Conservation (phyloP, 2,888 invertebrate species). For the Sphinx pinastri region DNA sequence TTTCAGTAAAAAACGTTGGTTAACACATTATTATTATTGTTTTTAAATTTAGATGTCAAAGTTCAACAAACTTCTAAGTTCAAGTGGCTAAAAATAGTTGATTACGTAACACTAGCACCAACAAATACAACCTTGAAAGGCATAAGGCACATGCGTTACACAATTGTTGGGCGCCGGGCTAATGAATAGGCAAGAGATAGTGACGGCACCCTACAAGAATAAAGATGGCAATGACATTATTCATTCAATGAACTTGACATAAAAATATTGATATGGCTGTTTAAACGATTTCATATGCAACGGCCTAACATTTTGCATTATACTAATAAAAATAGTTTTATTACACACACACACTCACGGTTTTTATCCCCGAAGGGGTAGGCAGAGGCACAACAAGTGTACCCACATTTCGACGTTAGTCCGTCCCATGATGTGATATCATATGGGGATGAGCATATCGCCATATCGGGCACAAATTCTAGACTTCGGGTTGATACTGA, state of each 20-base stretch:
- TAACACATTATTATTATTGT: not conserved
- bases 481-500: too few relatives aligned
- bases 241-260: slow-evolving; percentile 50
- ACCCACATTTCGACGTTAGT: too few relatives aligned
- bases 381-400: too few relatives aligned
- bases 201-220: slow-evolving; percentile 42
- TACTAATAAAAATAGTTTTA: slow-evolving; percentile 1
- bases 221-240: slow-evolving; percentile 50
- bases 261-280: slow-evolving; percentile 35
- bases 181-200: slow-evolving; percentile 52
- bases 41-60: slow-evolving; percentile 32
- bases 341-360: too few relatives aligned
- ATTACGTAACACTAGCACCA: slow-evolving; percentile 62
- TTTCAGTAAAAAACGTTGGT: not conserved
- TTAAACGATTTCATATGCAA: slow-evolving; percentile 21
- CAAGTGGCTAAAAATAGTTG: slow-evolving; percentile 56
- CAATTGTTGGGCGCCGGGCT: slow-evolving; percentile 54
- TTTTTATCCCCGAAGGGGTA: too few relatives aligned
- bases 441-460: too few relatives aligned
- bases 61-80: slow-evolving; percentile 60
- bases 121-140: slow-evolving; percentile 69
- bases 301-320: slow-evolving; percentile 4
- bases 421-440: too few relatives aligned
- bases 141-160: slow-evolving; percentile 48
- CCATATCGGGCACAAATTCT: too few relatives aligned